Percentiles rank a stretch among this genome's conserved stretches.
Conservation (phyloP, 2,888 invertebrate species). For the Heliothis peltigera region DNA sequence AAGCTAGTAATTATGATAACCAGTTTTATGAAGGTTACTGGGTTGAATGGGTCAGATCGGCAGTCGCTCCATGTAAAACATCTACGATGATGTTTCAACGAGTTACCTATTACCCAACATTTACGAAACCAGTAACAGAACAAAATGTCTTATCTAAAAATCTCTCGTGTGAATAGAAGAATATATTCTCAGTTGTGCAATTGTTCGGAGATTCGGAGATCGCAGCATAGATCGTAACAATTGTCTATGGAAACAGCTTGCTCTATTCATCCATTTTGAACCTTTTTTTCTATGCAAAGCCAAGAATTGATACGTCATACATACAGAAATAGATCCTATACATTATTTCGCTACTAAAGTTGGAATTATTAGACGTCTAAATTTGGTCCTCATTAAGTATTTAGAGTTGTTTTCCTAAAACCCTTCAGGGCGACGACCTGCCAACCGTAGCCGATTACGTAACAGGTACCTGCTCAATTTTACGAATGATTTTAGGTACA, state of each 20-base stretch:
- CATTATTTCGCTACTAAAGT: not conserved
- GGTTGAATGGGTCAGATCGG: no score
- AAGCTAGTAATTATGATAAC: no score
- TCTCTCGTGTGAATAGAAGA: slow-evolving; percentile 64
- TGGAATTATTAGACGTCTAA: slow-evolving; percentile 26
- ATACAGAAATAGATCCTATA: not conserved
- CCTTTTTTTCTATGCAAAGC: not conserved
- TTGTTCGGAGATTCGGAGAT: slow-evolving; percentile 51
- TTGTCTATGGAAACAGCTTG: slow-evolving; percentile 44
- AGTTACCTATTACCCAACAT: slow-evolving; percentile 36
- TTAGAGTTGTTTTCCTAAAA: slow-evolving; percentile 26
- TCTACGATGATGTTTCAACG: slow-evolving; percentile 41
- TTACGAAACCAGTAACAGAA: slow-evolving; percentile 51
- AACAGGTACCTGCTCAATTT: not conserved
- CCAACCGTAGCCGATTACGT: not conserved
- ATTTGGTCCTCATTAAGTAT: slow-evolving; percentile 24
- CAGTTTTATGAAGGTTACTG: no score
- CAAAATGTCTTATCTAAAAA: slow-evolving; percentile 63
- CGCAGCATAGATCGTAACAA: slow-evolving; percentile 42
- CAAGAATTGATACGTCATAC: not conserved
- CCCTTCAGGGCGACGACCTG: slow-evolving; percentile 17
- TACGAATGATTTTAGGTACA: not conserved
- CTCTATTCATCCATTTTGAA: slow-evolving; percentile 8
- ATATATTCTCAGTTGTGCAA: slow-evolving; percentile 58
- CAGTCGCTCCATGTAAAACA: no score